Evolutionary conservation across 2,888 invertebrate species (phyloP).

Genomic region (Catotricha subobsoleta): DNA sequence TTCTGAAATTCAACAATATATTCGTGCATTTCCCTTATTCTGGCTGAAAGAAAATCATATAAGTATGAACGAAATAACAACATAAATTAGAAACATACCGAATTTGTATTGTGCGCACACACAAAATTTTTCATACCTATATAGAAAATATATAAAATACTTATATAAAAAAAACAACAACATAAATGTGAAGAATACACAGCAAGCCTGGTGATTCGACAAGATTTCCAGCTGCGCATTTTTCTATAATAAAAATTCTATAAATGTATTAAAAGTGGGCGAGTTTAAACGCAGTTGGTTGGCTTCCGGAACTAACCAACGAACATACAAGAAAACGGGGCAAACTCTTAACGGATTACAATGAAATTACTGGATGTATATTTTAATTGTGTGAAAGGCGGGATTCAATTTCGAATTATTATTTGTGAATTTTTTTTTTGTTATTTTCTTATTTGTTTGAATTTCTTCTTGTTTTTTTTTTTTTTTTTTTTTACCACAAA

Average conservation of each 20-base stretch:
- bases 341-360: too few relatives aligned
- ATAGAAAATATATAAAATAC: too few relatives aligned
- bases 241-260: not conserved
- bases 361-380: too few relatives aligned
- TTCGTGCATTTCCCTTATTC: not conserved
- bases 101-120: not conserved
- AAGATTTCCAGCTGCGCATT: conserved; percentile 5
- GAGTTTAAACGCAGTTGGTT: conserved; percentile 5
- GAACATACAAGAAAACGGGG: too few relatives aligned
- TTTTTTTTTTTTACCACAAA: too few relatives aligned
- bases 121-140: too few relatives aligned
- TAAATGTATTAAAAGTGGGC: not conserved
- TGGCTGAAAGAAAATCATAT: not conserved
- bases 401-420: too few relatives aligned
- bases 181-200: conserved; percentile 4
- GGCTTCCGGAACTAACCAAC: conserved; percentile 10
- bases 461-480: too few relatives aligned
- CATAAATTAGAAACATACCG: not conserved
- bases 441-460: too few relatives aligned
- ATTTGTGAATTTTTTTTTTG: too few relatives aligned
- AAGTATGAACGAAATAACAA: not conserved
- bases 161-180: not conserved
- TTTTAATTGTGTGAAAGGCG: too few relatives aligned
- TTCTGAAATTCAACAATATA: too few relatives aligned
- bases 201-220: conserved; percentile 9